Evolutionary conservation across 2,888 invertebrate species (phyloP).

Genomic region (Watsonalla binaria): DNA sequence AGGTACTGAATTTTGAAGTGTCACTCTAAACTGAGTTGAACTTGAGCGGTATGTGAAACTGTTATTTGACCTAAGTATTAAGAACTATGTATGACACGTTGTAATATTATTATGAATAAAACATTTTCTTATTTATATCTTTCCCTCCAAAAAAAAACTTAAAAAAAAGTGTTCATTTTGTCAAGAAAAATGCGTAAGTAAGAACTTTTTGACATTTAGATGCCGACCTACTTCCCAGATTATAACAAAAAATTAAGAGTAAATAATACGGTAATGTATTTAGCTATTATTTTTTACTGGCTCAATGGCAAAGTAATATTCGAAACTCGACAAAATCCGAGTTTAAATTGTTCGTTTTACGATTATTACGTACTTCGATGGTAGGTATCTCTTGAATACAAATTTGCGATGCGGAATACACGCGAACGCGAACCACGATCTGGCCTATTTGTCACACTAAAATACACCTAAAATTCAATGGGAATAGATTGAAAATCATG

Average conservation of each 20-base stretch:
- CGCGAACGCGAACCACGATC: conserved; percentile 45
- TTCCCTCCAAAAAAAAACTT: no score
- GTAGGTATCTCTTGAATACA: conserved; percentile 69
- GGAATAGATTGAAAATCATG: conserved; percentile 10
- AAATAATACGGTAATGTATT: conserved; percentile 3
- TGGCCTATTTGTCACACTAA: conserved; percentile 9
- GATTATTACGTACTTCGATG: conserved; percentile 64
- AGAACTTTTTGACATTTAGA: background rate
- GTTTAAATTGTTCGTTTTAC: conserved; percentile 69
- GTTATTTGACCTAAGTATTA: no score
- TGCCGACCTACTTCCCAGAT: conserved; percentile 2
- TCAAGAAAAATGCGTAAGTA: background rate
- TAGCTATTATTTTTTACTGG: conserved; percentile 30
- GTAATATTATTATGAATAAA: no score
- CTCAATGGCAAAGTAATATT: conserved; percentile 42
- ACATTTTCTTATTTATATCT: no score
- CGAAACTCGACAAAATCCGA: conserved; percentile 62
- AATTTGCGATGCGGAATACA: conserved; percentile 52
- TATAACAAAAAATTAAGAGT: background rate
- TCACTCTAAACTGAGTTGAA: no score
- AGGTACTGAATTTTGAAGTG: no score
- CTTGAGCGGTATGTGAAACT: no score
- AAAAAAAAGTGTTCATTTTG: background rate
- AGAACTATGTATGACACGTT: no score
- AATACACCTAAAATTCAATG: conserved; percentile 12